phyloP scores from a whole-genome alignment of 2,113 vertebrate genomes.

The Poeciliopsis turrubarensis region DNA sequence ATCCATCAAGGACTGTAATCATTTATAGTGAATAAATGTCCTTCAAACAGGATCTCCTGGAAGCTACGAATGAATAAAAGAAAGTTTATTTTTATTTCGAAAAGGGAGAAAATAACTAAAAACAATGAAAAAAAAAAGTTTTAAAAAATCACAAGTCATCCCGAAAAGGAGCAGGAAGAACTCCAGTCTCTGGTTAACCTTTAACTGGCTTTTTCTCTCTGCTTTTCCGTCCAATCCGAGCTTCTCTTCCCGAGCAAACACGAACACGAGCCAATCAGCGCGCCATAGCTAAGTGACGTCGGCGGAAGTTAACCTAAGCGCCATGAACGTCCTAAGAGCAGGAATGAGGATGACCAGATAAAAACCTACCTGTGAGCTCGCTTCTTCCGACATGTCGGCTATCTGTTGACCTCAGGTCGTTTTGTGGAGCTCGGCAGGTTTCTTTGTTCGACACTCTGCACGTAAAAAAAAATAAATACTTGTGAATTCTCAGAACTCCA shows the following conservation, averaged over 20 bases:
- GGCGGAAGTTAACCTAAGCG: conserved; percentile 13
- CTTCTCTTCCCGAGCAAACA: neutral
- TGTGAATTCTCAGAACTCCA: neutral
- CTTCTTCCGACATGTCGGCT: conserved; percentile 59
- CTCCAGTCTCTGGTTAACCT: neutral
- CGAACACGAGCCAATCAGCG: conserved; percentile 31
- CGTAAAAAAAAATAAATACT: conserved; percentile 13
- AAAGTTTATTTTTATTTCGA: no score
- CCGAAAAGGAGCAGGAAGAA: no score
- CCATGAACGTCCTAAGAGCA: neutral
- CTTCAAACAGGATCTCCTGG: neutral
- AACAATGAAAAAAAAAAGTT: no score
- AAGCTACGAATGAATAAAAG: no score
- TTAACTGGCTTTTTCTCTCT: neutral
- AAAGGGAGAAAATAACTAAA: no score
- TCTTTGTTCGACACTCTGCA: neutral
- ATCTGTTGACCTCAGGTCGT: neutral
- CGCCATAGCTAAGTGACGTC: neutral
- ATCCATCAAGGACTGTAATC: no score
- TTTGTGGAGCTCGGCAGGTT: neutral
- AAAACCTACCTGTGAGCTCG: conserved; percentile 48
- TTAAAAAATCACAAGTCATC: no score
- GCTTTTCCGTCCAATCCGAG: conserved; percentile 42
- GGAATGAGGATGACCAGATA: neutral
- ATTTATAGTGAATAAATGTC: neutral